Evolutionary conservation across 2,113 vertebrate species (phyloP), one percentile per base, ranked within the genome.

Genomic region (Terrapene triunguis): DNA sequence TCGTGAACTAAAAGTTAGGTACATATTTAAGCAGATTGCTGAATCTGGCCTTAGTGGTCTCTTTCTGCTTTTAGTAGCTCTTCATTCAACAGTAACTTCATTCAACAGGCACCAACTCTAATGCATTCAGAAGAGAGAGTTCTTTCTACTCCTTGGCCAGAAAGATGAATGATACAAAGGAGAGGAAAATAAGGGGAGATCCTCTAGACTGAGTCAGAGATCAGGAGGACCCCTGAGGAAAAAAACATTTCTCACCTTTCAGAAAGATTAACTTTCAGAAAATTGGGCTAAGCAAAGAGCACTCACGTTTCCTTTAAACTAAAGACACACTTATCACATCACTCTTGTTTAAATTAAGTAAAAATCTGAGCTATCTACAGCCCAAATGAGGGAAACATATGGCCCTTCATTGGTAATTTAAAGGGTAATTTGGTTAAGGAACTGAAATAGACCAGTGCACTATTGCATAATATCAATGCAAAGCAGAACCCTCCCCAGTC

Each of bases 341-440:
- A 94, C 93, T 96, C 90, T 94, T 97, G 88, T 89, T 97, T 94
- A 98, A 97, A 97, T 96, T 96, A 97, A 96, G 95, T 95, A 96
- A 95, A 95, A 96, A 95, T 94, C 95, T 97, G 95, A 97, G 87
- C 90, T 96, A 97, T 88, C 88, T 0, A 1, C 57, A 87, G 82
- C 93, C 96, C 95, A 97, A 97, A 97, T 97, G 93, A 96, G 89
- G 89, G 94, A 97, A 97, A 87, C 97, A 98, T 96, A 97, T 97
- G 96, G 92, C 95, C 65, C 94, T 94, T 97, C 79, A 81, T 95
- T 97, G 85, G 86, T 96, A 97, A 98, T 97, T 97, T 96, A 97
- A 97, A 97, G 96, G 85, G 93, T 97, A 97, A 98, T 97, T 98
- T 97, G 92, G 82, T 97, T 97, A 98, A 97, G 96, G 96, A 94